These are phyloP conservation scores for Labroides dimidiatus DNA, from an alignment of 2,797 vertebrate genomes.

Conservation along the genomic window DNA sequence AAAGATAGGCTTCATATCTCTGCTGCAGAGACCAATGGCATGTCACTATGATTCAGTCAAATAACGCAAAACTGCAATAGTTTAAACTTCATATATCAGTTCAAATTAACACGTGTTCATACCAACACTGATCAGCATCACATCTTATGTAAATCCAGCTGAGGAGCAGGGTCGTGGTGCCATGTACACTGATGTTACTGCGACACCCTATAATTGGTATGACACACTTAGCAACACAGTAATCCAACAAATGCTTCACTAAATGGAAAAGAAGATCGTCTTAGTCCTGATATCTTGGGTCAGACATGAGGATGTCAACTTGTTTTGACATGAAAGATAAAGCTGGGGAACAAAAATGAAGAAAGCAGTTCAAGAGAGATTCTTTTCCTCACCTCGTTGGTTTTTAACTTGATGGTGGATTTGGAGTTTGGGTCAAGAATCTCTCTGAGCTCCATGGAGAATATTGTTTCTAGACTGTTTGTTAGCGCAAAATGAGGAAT, in stretches of 20 bases:
- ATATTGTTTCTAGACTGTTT: constrained; percentile 46
- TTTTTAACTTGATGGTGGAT: constrained; percentile 39
- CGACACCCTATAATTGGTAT: neutral
- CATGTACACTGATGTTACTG: constrained; percentile 4
- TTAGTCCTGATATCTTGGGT: constrained; percentile 34
- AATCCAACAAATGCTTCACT: constrained; percentile 14
- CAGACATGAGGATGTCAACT: constrained; percentile 36
- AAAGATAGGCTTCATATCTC: too few relatives aligned
- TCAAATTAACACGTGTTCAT: neutral
- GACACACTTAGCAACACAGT: constrained; percentile 6
- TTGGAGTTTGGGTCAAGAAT: constrained; percentile 52
- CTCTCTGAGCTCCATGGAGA: constrained; percentile 39
- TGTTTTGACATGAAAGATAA: constrained; percentile 51
- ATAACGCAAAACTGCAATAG: too few relatives aligned
- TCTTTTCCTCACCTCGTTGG: constrained; percentile 49
- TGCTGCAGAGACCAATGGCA: too few relatives aligned
- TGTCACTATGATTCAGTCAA: too few relatives aligned
- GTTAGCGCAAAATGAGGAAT: constrained; percentile 44
- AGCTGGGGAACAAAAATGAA: constrained; percentile 38
- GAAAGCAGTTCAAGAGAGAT: constrained; percentile 36
- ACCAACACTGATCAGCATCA: constrained; percentile 6
- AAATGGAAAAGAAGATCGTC: constrained; percentile 27
- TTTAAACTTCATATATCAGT: too few relatives aligned
- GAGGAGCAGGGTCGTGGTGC: constrained; percentile 5
- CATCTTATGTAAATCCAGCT: constrained; percentile 1